Base-by-base conservation (phyloP, 2,888 invertebrate genomes). In the Helleia helle region DNA sequence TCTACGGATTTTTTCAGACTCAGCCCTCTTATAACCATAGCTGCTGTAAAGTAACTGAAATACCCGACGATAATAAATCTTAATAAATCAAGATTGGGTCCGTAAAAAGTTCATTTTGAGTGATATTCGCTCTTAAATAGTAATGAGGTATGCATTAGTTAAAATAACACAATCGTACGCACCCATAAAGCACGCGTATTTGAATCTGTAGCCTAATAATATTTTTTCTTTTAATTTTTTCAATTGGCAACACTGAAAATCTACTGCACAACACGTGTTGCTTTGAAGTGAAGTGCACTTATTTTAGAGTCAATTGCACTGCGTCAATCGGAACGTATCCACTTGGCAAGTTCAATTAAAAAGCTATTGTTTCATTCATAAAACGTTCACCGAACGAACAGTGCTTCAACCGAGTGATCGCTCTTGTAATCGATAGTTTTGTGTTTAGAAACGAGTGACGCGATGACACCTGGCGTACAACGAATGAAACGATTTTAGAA, bases 281-380 rank as follows among this genome's bases (percentile, higher is more conserved):
- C 50, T 49, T 42, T 47, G 44, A 47, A 43, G 29, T 41, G 36
- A 39, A 62, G 59, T 43, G 52, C 54, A 51, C 59, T 59, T 57
- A 61, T 58, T 59, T 57, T 51, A 58, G 48, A 63, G 58, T 68
- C 64, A 58, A 68, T 65, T 62, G 61, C 54, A 48, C 48, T 43
- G 42, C 30, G 25, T 39, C 52, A 51, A 41, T 43, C 36, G 46
- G 51, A 47, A 44, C 43, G 49, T 50, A 52, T 51, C 53, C 58
- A 54, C 58, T 59, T 55, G 47, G 54, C 50, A 42, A 47, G 54
- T 43, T 49, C 59, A 58, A 58, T 61, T 60, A 62, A 62, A 62
- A 55, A 43, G 52, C 48, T 52, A 56, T 59, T 58, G 56, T 58
- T 56, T 52, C 54, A 51, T 44, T 44, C 47, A 46, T 43, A 51